Evolutionary conservation across 2,888 invertebrate species (phyloP), one percentile per base, ranked within the genome.

Genomic region (Chrysomela aeneicollis): DNA sequence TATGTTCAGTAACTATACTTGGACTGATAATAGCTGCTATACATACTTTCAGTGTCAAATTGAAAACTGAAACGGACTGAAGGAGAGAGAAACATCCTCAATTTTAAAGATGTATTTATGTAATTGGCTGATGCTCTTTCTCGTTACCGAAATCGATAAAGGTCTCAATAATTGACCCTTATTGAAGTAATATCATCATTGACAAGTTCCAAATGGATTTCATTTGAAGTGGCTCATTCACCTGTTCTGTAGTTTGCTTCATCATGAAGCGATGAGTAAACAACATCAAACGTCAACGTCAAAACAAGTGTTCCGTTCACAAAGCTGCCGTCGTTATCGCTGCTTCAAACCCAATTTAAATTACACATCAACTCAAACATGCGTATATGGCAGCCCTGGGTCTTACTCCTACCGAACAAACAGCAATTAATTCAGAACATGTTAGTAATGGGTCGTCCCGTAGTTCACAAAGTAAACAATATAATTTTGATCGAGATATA

Each of bases 401-500:
- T 55, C 53, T 47, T 46, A 57, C 17, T 58, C 52, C 42, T 35
- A 57, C 10, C 53, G 47, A 59, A 59, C 59, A 53, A 54, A 64
- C 58, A 61, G 58, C 61, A 65, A 61, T 65, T 61, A 65, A 65
- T 61, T 47, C 30, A 26, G 47, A 22, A 61, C 47, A 61, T 61
- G 61, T 64, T 57, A 64, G 60, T 52, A 26, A 26, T 26, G 26
- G 26, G 51, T 35, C 57, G 61, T 61, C 57, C 60, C 47, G 52
- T 49, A 64, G 55, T 64, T 61, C 61, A 32, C 64, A 61, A 57
- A 52, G 64, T 61, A 61, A 64, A 64, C 61, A 58, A 64, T 57
- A 64, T 52, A 58, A 55, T 61, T 64, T 64, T 61, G 64, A 61
- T 65, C 52, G 30, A 22, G 54, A 52, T 35, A 61, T 61, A 65